Conservation (phyloP, 2,888 invertebrate species). For the Ectropis crepuscularia region DNA sequence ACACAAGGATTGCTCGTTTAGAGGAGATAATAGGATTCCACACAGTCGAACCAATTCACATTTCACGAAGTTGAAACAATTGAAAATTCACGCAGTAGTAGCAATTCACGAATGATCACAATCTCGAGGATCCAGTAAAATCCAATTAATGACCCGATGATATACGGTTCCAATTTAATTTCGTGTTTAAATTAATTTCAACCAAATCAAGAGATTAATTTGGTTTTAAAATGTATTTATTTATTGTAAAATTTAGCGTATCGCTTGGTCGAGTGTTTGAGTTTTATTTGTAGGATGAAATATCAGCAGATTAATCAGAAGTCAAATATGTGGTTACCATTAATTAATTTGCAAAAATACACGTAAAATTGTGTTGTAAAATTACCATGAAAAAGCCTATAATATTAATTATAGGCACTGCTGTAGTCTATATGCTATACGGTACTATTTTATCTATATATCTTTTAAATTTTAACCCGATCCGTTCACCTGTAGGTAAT, state of each 20-base stretch:
- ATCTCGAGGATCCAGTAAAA: slow-evolving; percentile 27
- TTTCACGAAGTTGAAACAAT: slow-evolving; percentile 1
- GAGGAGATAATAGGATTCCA: no score
- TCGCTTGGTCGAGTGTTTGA: slow-evolving; percentile 8
- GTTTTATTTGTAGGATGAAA: slow-evolving; percentile 3
- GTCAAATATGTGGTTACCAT: not conserved
- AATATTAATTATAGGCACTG: no score
- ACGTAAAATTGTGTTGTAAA: no score
- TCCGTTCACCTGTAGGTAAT: no score
- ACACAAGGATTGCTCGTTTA: no score
- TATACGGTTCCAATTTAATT: slow-evolving; percentile 37
- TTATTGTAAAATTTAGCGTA: slow-evolving; percentile 15
- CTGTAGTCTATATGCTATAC: no score
- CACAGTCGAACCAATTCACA: no score
- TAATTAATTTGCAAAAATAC: not conserved
- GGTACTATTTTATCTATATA: no score
- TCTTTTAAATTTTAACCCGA: no score
- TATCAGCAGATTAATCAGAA: not conserved
- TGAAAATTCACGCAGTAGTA: not conserved
- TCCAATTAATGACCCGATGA: slow-evolving; percentile 32
- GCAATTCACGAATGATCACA: slow-evolving; percentile 14
- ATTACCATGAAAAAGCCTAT: no score
- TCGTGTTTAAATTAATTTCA: slow-evolving; percentile 35
- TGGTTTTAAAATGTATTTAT: slow-evolving; percentile 18
- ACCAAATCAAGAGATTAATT: slow-evolving; percentile 24